Evolutionary conservation across 2,797 vertebrate species (phyloP).

Genomic region (Spinus olivaceus): DNA sequence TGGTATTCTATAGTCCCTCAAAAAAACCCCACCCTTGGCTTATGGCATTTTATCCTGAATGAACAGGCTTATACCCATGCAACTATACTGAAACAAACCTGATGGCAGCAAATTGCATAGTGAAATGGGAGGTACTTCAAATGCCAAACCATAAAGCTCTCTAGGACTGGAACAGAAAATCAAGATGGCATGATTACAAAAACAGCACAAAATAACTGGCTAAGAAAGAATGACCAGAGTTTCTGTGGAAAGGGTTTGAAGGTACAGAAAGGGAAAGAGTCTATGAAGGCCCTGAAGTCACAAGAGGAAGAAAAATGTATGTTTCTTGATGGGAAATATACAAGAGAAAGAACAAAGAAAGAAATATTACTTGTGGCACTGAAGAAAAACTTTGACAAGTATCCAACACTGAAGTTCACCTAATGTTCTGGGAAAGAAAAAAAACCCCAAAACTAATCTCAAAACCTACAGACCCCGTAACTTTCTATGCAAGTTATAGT

Average conservation of each 20-base stretch:
- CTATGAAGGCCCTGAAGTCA: not conserved
- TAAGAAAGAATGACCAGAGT: not conserved
- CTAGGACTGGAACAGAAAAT: not conserved
- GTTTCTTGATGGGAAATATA: not conserved
- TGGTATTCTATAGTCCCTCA: not conserved
- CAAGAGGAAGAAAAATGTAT: not conserved
- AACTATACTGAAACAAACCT: not conserved
- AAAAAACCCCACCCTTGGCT: not conserved
- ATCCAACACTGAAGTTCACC: not conserved
- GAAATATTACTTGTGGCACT: not conserved
- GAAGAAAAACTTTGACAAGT: not conserved
- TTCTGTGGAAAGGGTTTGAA: not conserved
- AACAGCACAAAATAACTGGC: not conserved
- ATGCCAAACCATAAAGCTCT: not conserved
- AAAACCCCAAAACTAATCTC: not conserved
- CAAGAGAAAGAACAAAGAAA: not conserved
- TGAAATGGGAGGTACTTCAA: not conserved
- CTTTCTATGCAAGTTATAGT: not conserved
- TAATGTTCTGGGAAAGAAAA: not conserved
- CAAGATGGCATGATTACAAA: not conserved
- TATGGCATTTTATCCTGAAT: not conserved
- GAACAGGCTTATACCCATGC: not conserved
- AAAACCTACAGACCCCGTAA: not conserved
- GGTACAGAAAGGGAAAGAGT: not conserved
- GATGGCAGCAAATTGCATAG: not conserved